phyloP scores from a whole-genome alignment of 1,140 invertebrate species.

The Pseudomyrmex cubaensis region DNA sequence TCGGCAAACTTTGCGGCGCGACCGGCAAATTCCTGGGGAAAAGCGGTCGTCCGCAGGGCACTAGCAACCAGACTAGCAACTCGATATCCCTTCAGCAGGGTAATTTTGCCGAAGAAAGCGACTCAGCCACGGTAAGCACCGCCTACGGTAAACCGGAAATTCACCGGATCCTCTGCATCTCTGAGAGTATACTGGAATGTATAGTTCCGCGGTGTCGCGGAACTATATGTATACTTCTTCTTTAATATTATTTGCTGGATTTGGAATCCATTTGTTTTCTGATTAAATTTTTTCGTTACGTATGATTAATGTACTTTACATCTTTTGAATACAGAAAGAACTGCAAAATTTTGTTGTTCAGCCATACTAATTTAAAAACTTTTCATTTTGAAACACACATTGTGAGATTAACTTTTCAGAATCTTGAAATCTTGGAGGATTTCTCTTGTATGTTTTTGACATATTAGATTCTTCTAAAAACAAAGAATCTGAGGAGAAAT shows the following conservation, averaged over 20 bases:
- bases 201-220: background rate
- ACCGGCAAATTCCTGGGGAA: conserved; percentile 90
- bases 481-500: background rate
- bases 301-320: background rate
- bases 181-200: background rate
- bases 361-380: too few relatives aligned
- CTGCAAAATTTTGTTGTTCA: too few relatives aligned
- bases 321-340: too few relatives aligned
- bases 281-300: background rate
- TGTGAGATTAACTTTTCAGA: background rate
- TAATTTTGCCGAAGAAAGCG: conserved; percentile 89
- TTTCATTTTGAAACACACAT: too few relatives aligned
- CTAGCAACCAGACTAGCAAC: conserved; percentile 81
- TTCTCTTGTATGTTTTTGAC: background rate
- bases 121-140: conserved; percentile 83
- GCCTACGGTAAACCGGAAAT: conserved; percentile 29
- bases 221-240: too few relatives aligned
- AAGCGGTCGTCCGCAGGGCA: conserved; percentile 81
- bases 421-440: background rate
- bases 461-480: background rate
- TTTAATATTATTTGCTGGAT: conserved; percentile 17
- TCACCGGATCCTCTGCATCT: background rate
- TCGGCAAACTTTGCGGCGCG: conserved; percentile 86
- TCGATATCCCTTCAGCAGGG: conserved; percentile 87
- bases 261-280: background rate